Percentiles rank a stretch among this genome's conserved stretches.
Evolutionary conservation across 2,113 vertebrate species (phyloP).

Genomic region (Pseudorasbora parva): DNA sequence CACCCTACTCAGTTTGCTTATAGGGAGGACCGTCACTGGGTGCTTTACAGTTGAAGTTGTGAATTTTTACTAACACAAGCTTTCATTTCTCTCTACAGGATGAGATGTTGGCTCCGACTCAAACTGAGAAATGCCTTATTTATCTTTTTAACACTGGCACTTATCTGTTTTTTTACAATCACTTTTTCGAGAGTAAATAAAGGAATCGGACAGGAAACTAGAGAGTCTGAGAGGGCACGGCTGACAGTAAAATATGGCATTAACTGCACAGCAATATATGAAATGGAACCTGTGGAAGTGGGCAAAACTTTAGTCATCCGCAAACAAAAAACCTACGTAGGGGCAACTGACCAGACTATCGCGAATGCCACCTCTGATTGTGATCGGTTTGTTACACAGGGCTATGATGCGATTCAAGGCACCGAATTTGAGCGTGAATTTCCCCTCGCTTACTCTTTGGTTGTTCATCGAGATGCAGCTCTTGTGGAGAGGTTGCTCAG

Average conservation of each 20-base stretch:
- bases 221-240: slow-evolving; percentile 65
- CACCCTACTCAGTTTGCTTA: no score
- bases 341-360: slow-evolving; percentile 81
- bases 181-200: slow-evolving; percentile 38
- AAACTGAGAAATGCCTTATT: slow-evolving; percentile 69
- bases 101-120: slow-evolving; percentile 69
- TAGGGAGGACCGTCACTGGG: no score
- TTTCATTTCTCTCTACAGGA: slow-evolving; percentile 74
- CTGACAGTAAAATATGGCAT: slow-evolving; percentile 71
- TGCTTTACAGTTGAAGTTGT: background rate
- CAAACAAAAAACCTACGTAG: slow-evolving; percentile 67
- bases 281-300: slow-evolving; percentile 86
- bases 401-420: slow-evolving; percentile 73
- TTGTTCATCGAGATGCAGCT: slow-evolving; percentile 88
- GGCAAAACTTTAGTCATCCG: slow-evolving; percentile 84
- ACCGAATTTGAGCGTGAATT: slow-evolving; percentile 79
- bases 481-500: slow-evolving; percentile 90
- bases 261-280: slow-evolving; percentile 82
- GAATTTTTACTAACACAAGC: background rate
- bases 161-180: slow-evolving; percentile 41
- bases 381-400: slow-evolving; percentile 72
- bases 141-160: slow-evolving; percentile 26
- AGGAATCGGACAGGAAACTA: slow-evolving; percentile 55
- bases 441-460: slow-evolving; percentile 88
- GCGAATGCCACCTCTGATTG: slow-evolving; percentile 77